These are phyloP conservation scores for Girardinichthys multiradiatus DNA, from an alignment of 2,113 vertebrate species.

Conservation along the genomic window DNA sequence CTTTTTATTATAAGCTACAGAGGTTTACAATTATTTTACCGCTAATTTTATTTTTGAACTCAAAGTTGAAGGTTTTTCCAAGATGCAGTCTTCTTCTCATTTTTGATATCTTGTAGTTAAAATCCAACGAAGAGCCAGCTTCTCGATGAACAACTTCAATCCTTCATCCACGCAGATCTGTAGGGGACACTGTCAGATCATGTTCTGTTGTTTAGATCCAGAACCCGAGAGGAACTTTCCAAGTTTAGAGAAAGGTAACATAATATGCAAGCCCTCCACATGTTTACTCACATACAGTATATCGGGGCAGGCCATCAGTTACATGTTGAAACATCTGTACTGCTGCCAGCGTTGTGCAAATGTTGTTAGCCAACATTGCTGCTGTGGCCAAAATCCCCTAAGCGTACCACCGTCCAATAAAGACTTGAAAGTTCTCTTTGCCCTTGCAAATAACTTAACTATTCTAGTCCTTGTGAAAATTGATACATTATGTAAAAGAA, in stretches of 20 bases:
- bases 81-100: constrained; percentile 58
- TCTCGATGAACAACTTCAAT: constrained; percentile 51
- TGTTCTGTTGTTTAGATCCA: constrained; percentile 29
- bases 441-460: constrained; percentile 43
- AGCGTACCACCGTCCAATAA: constrained; percentile 63
- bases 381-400: constrained; percentile 45
- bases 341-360: constrained; percentile 40
- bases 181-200: constrained; percentile 31
- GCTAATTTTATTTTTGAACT: constrained; percentile 67
- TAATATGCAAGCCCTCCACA: constrained; percentile 25
- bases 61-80: constrained; percentile 63
- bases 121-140: constrained; percentile 40
- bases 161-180: constrained; percentile 28
- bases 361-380: constrained; percentile 50
- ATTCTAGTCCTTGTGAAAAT: constrained; percentile 38
- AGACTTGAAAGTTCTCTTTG: constrained; percentile 30
- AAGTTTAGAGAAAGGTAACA: constrained; percentile 21
- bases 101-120: constrained; percentile 58
- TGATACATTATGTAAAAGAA: constrained; percentile 16
- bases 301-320: constrained; percentile 51
- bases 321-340: constrained; percentile 53
- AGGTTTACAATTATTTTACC: constrained; percentile 77
- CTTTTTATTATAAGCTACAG: constrained; percentile 14
- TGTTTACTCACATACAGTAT: constrained; percentile 54
- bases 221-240: constrained; percentile 6